These are phyloP conservation scores for Ophion costatus DNA, from an alignment of 2,888 invertebrate species.

Conservation along the genomic window DNA sequence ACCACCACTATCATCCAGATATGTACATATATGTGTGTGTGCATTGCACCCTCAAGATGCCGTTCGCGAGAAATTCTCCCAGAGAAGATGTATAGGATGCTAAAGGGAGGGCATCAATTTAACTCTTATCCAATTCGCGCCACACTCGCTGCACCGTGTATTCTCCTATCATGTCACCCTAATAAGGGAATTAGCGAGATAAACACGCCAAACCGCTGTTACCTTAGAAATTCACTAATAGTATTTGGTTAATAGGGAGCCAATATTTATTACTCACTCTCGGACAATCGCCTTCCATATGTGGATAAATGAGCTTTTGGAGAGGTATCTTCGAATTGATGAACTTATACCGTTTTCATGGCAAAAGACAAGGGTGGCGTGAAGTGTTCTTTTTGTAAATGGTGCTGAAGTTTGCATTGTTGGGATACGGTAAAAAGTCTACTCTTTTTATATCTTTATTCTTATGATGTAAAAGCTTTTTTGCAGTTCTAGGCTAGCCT, in stretches of 20 bases:
- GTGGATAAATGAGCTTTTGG: not conserved
- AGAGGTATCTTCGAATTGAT: not conserved
- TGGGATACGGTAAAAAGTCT: not conserved
- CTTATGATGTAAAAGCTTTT: too few relatives aligned
- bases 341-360: not conserved
- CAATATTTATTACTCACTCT: constrained; percentile 43
- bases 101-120: constrained; percentile 59
- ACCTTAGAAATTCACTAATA: constrained; percentile 49
- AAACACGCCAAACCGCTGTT: constrained; percentile 48
- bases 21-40: constrained; percentile 11
- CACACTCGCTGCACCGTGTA: constrained; percentile 44
- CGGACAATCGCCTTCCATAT: not conserved
- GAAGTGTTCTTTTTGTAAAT: not conserved
- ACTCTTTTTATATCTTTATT: too few relatives aligned
- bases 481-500: too few relatives aligned
- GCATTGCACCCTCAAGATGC: constrained; percentile 50
- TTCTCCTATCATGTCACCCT: constrained; percentile 59
- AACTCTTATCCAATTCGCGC: constrained; percentile 63
- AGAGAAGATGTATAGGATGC: constrained; percentile 26
- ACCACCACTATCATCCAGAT: constrained; percentile 49
- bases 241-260: constrained; percentile 13
- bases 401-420: not conserved
- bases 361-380: not conserved
- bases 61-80: constrained; percentile 50
- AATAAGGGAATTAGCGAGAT: constrained; percentile 64